These are phyloP conservation scores for Sinosuthora webbiana DNA, from an alignment of 2,113 vertebrate species.

Conservation along the genomic window DNA sequence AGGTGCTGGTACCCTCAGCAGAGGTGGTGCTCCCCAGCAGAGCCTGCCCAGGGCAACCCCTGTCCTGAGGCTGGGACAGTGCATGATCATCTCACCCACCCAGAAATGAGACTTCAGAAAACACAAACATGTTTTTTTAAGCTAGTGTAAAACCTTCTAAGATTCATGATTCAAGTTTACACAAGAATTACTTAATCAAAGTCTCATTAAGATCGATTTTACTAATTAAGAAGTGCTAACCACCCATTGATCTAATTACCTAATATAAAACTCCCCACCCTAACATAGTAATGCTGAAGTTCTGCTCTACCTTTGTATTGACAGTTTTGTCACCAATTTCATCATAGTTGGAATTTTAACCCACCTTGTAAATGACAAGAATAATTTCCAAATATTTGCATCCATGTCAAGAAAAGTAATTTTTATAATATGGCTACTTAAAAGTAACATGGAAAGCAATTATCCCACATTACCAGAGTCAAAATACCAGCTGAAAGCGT, in stretches of 20 bases:
- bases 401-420: not conserved
- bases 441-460: not conserved
- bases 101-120: not conserved
- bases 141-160: not conserved
- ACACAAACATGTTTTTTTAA: not conserved
- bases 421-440: not conserved
- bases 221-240: not conserved
- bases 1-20: not conserved
- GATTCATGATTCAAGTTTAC: not conserved
- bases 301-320: not conserved
- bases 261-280: not conserved
- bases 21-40: not conserved
- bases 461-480: not conserved
- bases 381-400: not conserved
- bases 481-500: not conserved
- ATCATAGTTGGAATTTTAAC: not conserved
- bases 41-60: not conserved
- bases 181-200: not conserved
- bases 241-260: not conserved
- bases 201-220: not conserved
- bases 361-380: not conserved
- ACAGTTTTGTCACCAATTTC: not conserved
- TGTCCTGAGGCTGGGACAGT: accelerated
- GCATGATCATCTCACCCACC: not conserved
- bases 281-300: not conserved